Percentiles rank a stretch among this genome's conserved stretches.
Conservation (phyloP, 2,888 invertebrate genomes). For the Parascotia fuliginaria region DNA sequence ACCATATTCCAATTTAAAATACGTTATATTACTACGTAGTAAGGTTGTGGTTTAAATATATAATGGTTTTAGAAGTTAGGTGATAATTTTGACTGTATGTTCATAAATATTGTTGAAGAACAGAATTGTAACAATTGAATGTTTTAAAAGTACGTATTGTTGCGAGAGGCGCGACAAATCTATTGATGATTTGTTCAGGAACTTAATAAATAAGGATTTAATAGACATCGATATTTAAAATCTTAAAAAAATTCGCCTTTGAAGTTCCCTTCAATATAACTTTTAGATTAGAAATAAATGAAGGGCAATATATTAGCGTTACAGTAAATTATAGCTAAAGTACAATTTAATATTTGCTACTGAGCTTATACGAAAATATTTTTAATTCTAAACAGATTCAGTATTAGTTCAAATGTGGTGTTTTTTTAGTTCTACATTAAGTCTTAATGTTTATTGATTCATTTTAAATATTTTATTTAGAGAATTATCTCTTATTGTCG, state of each 20-base stretch:
- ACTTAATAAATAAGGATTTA: constrained; percentile 73
- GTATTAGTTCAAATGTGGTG: too few relatives aligned
- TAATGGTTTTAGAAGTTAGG: not conserved
- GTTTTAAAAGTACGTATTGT: constrained; percentile 65
- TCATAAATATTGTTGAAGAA: constrained; percentile 64
- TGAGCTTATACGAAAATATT: not conserved
- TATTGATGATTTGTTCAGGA: constrained; percentile 65
- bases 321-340: not conserved
- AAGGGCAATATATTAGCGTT: not conserved
- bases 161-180: constrained; percentile 69
- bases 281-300: not conserved
- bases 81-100: constrained; percentile 39
- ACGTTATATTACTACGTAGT: not conserved
- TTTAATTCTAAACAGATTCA: too few relatives aligned
- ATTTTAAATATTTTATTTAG: too few relatives aligned
- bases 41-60: not conserved
- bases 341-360: not conserved
- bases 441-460: too few relatives aligned
- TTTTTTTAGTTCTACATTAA: too few relatives aligned
- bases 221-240: constrained; percentile 47
- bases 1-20: not conserved
- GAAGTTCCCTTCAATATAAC: not conserved
- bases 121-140: constrained; percentile 72
- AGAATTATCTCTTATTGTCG: too few relatives aligned
- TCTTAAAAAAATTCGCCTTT: constrained; percentile 3